phyloP scores from a whole-genome alignment of 2,888 invertebrate genomes.

The Dynastes grantii region DNA sequence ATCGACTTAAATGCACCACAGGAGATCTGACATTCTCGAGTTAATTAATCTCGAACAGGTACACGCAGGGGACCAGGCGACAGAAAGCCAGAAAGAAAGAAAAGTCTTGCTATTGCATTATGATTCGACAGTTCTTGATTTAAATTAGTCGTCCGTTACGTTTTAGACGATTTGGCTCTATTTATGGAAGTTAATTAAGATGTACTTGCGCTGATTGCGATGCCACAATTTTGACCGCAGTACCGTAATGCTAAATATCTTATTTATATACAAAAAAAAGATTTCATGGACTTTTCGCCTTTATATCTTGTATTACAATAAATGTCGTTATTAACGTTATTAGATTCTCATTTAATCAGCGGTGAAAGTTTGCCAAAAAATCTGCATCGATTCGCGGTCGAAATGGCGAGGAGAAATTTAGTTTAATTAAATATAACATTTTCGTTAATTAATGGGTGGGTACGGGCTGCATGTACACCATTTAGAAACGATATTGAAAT shows the following conservation, averaged over 20 bases:
- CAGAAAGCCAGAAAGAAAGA: neutral
- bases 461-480: too few relatives aligned
- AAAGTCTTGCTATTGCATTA: neutral
- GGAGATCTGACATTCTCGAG: too few relatives aligned
- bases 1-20: too few relatives aligned
- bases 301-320: slow-evolving; percentile 15
- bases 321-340: slow-evolving; percentile 29
- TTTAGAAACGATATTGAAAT: slow-evolving; percentile 1
- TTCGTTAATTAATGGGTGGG: slow-evolving; percentile 10
- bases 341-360: neutral
- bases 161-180: slow-evolving; percentile 16
- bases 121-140: slow-evolving; percentile 36
- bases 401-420: slow-evolving; percentile 9
- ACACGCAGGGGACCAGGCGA: too few relatives aligned
- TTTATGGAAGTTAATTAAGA: slow-evolving; percentile 43
- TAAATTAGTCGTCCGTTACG: slow-evolving; percentile 1
- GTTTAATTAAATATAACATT: slow-evolving; percentile 19
- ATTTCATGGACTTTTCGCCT: neutral
- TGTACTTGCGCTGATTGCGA: slow-evolving; percentile 23
- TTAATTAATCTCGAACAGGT: too few relatives aligned
- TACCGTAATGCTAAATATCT: neutral
- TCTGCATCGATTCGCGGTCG: neutral
- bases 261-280: neutral
- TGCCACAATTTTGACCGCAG: neutral
- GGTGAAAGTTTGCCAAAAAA: slow-evolving; percentile 33